Base-by-base conservation (phyloP, 2,797 vertebrate genomes). In the Notoglanidium macrostoma region DNA sequence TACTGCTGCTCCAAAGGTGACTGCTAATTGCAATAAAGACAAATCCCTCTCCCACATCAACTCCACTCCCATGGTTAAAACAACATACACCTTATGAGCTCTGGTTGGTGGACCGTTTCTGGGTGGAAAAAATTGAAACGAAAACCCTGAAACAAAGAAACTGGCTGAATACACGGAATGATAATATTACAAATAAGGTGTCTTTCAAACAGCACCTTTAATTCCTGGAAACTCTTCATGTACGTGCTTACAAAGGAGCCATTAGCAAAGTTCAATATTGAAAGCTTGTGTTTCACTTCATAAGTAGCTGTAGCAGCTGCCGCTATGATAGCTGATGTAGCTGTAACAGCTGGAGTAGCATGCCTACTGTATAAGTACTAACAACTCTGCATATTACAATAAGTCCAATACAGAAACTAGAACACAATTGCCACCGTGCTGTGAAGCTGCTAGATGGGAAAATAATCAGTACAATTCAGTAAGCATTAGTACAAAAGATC, bases 321-420 rank as follows among this genome's bases (percentile, higher is more conserved):
- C 5, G 5, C n/a, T 49, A 15, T 51, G 26, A 49, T 65, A 19
- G 15, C 8, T 17, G 40, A 19, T 44, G 2, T 19, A 59, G 5
- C 77, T 29, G 61, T 67, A 82, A 68, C 81, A 83, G 46, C 81
- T 68, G 29, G 63, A 54, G 63, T 68, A 83, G 81, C 17, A 46
- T 46, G 40, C 26, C 40, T 63, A 83, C 63, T 83, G 29, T 54
- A 70, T 83, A 32, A 83, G 54, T 51, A 68, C 80, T 51, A 83
- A 67, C 17, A 51, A 51, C 80, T 51, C n/a, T 0, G 17, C 46
- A 23, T 21, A 54, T 68, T 83, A 68, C 63, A 23, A 21, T 68
- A 12, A 35, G 29, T 35, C 10, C 8, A 55, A 14, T 32, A 67
- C 61, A 49, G 35, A 80, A 61, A 6, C 32, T 59, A 44, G 55